A percentile compares a stretch with the other conserved stretches of the same genome.
phyloP scores from a whole-genome alignment of 2,113 vertebrate genomes.

The Nibea coibor region DNA sequence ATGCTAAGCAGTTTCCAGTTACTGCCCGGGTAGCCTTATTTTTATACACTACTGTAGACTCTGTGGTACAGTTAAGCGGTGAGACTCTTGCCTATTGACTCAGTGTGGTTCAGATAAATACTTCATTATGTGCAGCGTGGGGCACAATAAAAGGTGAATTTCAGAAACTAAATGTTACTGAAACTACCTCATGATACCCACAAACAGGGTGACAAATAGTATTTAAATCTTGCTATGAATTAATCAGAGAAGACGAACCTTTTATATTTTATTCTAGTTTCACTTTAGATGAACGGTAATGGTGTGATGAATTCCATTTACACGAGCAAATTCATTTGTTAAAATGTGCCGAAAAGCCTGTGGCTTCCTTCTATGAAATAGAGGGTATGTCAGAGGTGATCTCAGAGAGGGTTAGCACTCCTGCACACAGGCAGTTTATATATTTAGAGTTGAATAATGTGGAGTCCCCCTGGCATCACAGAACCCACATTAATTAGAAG shows the following conservation, averaged over 20 bases:
- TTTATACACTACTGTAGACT: constrained; percentile 68
- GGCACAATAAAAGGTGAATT: constrained; percentile 77
- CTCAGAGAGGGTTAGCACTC: constrained; percentile 58
- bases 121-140: constrained; percentile 81
- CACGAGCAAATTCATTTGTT: constrained; percentile 79
- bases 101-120: constrained; percentile 81
- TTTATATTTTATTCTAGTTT: constrained; percentile 23
- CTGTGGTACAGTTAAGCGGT: constrained; percentile 59
- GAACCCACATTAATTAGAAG: constrained; percentile 81
- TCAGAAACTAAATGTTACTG: constrained; percentile 16
- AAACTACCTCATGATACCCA: neutral
- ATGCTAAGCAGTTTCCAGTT: constrained; percentile 71
- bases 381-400: constrained; percentile 65
- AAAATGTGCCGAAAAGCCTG: constrained; percentile 63
- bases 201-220: constrained; percentile 44
- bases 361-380: constrained; percentile 62
- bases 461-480: constrained; percentile 74
- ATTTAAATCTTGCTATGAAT: constrained; percentile 19
- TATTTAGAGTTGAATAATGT: constrained; percentile 79
- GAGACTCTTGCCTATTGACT: constrained; percentile 64
- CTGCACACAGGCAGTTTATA: constrained; percentile 66
- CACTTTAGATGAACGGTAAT: constrained; percentile 24
- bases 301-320: constrained; percentile 43
- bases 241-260: neutral
- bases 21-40: constrained; percentile 65